Percentiles rank a stretch among this genome's conserved stretches.
Conservation (phyloP, 2,888 invertebrate genomes). For the Nymphalis urticae region DNA sequence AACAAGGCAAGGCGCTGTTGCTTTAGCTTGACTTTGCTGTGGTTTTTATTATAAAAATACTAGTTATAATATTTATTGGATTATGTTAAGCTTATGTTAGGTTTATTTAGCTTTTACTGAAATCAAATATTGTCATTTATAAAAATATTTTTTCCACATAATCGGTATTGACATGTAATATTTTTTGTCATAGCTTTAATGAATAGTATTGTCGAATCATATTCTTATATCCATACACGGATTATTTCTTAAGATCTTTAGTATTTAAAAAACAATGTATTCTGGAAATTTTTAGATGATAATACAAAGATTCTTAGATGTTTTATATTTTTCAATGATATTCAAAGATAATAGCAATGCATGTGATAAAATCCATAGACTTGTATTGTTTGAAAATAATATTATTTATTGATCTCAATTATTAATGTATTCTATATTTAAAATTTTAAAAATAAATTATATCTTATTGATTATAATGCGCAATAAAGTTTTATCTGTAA, state of each 20-base stretch:
- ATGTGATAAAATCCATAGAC: slow-evolving; percentile 44
- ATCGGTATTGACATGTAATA: slow-evolving; percentile 3
- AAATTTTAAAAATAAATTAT: slow-evolving; percentile 26
- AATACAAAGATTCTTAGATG: slow-evolving; percentile 36
- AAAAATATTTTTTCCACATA: slow-evolving; percentile 11
- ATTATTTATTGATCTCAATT: slow-evolving; percentile 55
- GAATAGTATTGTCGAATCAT: slow-evolving; percentile 42
- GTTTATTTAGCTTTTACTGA: slow-evolving; percentile 39
- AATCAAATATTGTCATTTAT: slow-evolving; percentile 11
- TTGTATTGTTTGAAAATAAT: slow-evolving; percentile 40
- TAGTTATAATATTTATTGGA: slow-evolving; percentile 46
- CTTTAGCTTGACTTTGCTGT: slow-evolving; percentile 75
- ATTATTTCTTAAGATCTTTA: slow-evolving; percentile 28
- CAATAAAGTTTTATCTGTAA: slow-evolving; percentile 38
- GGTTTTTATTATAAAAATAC: slow-evolving; percentile 44
- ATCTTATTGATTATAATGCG: slow-evolving; percentile 37
- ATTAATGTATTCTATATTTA: slow-evolving; percentile 46
- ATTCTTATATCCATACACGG: slow-evolving; percentile 35
- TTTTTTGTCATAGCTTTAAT: slow-evolving; percentile 29
- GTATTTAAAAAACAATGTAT: slow-evolving; percentile 25
- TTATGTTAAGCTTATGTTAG: slow-evolving; percentile 47
- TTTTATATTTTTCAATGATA: slow-evolving; percentile 55
- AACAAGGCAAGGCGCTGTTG: slow-evolving; percentile 54
- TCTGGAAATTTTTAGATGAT: slow-evolving; percentile 21
- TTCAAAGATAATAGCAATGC: slow-evolving; percentile 47